Conservation (phyloP, 2,888 invertebrate species). For the Nymphalis c-album region DNA sequence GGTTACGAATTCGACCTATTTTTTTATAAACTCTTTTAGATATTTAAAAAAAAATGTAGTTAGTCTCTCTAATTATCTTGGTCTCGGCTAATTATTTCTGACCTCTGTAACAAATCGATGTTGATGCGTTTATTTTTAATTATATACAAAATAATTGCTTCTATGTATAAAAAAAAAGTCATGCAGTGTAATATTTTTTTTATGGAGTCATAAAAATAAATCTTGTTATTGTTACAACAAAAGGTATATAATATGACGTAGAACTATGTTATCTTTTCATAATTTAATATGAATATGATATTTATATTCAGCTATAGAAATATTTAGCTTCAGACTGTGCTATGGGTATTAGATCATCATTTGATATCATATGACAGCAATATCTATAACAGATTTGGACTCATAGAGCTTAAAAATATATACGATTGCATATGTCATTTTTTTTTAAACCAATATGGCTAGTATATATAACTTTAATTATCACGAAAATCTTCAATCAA, state of each 20-base stretch:
- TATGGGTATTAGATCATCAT: slow-evolving; percentile 1
- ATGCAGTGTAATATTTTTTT: too few species aligned
- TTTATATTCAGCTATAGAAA: too few species aligned
- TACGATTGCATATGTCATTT: not conserved
- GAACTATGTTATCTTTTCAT: not conserved
- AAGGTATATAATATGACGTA: slow-evolving; percentile 2
- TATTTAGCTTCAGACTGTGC: not conserved
- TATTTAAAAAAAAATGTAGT: slow-evolving; percentile 1
- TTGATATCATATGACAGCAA: not conserved
- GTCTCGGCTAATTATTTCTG: not conserved
- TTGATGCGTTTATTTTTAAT: not conserved
- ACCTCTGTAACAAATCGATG: not conserved
- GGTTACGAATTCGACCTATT: slow-evolving; percentile 24
- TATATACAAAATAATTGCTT: not conserved
- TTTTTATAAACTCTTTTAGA: not conserved
- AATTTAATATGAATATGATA: slow-evolving; percentile 4
- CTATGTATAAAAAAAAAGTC: too few species aligned
- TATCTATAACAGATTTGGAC: too few species aligned
- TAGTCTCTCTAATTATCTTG: slow-evolving; percentile 1
- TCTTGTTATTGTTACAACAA: not conserved
- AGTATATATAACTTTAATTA: not conserved
- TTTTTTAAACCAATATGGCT: not conserved
- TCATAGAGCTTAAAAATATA: too few species aligned
- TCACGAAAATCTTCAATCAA: too few species aligned
- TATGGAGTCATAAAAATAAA: too few species aligned